phyloP scores from a whole-genome alignment of 2,113 vertebrate genomes.

The Lagopus leucura region DNA sequence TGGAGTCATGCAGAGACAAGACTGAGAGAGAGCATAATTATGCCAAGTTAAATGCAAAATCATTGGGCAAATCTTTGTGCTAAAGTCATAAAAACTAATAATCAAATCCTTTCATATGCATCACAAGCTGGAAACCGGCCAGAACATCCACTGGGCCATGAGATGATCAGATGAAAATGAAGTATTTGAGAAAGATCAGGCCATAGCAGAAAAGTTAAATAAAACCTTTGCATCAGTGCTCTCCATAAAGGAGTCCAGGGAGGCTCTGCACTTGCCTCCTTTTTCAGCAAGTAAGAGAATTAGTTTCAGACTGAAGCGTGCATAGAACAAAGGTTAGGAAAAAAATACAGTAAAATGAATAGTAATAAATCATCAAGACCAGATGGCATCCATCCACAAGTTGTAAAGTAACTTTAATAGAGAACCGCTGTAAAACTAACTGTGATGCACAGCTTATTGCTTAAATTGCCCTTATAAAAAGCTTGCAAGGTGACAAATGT shows the following conservation, averaged over 20 bases:
- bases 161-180: constrained; percentile 19
- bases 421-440: constrained; percentile 32
- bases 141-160: background rate
- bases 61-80: background rate
- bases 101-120: background rate
- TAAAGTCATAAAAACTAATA: background rate
- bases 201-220: background rate
- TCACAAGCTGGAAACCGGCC: background rate
- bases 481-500: background rate
- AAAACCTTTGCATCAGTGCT: background rate
- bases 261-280: background rate
- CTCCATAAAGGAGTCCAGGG: background rate
- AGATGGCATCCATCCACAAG: constrained; percentile 55
- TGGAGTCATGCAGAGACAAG: background rate
- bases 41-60: background rate
- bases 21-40: background rate
- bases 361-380: constrained; percentile 64
- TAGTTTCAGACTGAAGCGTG: background rate
- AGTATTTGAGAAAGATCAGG: background rate
- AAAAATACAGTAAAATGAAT: constrained; percentile 31
- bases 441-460: constrained; percentile 36
- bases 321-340: background rate
- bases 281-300: background rate
- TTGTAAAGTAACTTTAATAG: constrained; percentile 52
- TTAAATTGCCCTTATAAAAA: constrained; percentile 61